phyloP scores from a whole-genome alignment of 2,888 invertebrate species.

The Rugalucina vietnamica region DNA sequence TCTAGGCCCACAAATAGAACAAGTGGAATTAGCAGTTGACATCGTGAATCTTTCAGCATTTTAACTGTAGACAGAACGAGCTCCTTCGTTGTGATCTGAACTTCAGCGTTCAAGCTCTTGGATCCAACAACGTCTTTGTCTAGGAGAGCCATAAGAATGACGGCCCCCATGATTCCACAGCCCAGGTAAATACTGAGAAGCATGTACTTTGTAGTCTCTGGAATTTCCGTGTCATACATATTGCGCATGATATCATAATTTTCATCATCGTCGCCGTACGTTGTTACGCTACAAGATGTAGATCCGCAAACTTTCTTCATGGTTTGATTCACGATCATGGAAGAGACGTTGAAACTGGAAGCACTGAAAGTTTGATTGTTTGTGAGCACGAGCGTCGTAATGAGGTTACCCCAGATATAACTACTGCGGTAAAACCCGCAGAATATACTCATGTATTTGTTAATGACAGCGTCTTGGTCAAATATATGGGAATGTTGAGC shows the following conservation, averaged over 20 bases:
- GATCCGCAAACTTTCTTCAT: conserved; percentile 65
- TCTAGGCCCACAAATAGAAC: conserved; percentile 80
- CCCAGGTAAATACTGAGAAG: conserved; percentile 78
- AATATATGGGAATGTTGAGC: conserved; percentile 74
- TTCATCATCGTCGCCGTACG: conserved; percentile 39
- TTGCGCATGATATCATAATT: conserved; percentile 56
- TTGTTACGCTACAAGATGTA: conserved; percentile 60
- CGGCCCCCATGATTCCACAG: conserved; percentile 78
- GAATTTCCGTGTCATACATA: conserved; percentile 60
- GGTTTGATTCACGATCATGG: conserved; percentile 9
- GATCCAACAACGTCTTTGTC: conserved; percentile 73
- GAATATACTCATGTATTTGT: conserved; percentile 81
- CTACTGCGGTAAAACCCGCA: conserved; percentile 79
- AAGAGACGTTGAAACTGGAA: conserved; percentile 25
- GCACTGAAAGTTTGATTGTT: conserved; percentile 60
- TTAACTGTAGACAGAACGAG: conserved; percentile 75
- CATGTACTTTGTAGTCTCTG: conserved; percentile 73
- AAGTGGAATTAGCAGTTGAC: conserved; percentile 79
- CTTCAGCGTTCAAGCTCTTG: conserved; percentile 63
- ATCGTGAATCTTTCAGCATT: conserved; percentile 79
- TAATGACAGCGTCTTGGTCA: conserved; percentile 76
- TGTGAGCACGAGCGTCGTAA: conserved; percentile 76
- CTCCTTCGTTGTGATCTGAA: conserved; percentile 70
- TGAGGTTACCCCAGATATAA: conserved; percentile 82
- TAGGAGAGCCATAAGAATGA: conserved; percentile 74